Percentiles rank a stretch among this genome's conserved stretches.
These are phyloP conservation scores for Zeuzera pyrina DNA, from an alignment of 2,888 invertebrate species.

Conservation along the genomic window DNA sequence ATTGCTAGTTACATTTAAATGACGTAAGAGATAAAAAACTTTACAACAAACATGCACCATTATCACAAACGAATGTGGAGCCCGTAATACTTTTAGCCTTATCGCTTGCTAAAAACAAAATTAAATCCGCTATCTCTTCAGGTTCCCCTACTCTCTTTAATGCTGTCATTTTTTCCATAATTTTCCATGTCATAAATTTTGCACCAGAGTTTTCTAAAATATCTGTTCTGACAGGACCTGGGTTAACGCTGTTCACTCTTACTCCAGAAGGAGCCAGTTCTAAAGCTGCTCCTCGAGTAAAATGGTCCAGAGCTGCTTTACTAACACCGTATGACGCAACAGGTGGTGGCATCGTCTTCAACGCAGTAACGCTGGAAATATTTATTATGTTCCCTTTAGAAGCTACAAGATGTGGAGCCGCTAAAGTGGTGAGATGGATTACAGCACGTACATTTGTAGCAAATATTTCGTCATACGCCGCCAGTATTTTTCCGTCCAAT, in stretches of 20 bases:
- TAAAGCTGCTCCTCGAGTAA: constrained; percentile 87
- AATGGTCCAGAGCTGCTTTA: constrained; percentile 81
- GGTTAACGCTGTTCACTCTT: constrained; percentile 87
- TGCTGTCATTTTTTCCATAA: no score
- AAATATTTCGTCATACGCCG: constrained; percentile 26
- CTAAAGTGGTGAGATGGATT: constrained; percentile 24
- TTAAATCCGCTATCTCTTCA: no score
- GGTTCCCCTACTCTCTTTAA: no score
- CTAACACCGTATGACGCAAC: background rate
- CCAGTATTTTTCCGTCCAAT: constrained; percentile 13
- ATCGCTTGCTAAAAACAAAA: no score
- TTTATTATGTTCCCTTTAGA: constrained; percentile 35
- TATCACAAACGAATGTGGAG: no score
- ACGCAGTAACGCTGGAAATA: constrained; percentile 25
- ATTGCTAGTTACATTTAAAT: no score
- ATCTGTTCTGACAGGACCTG: constrained; percentile 79
- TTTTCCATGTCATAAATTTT: no score
- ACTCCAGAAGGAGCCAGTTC: constrained; percentile 82
- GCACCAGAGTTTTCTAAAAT: constrained; percentile 16
- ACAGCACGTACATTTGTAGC: constrained; percentile 28
- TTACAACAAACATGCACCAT: no score
- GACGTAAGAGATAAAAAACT: no score
- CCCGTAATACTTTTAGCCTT: no score
- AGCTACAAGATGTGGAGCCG: constrained; percentile 24
- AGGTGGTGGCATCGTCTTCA: no score